Base-by-base conservation (phyloP, 1,140 invertebrate genomes). In the Luehdorfia chinensis region DNA sequence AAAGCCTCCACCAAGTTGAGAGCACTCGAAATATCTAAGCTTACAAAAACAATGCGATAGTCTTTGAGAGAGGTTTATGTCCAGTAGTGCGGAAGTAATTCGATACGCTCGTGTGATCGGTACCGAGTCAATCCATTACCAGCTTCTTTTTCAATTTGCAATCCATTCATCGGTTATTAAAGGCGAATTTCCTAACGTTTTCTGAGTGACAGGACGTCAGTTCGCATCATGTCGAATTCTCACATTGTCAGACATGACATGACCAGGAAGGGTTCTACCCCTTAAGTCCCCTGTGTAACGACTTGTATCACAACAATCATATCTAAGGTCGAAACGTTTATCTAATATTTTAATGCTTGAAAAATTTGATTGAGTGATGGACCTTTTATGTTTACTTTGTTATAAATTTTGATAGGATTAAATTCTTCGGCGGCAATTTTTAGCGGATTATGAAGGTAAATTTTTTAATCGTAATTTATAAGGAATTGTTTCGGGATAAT, bases 261-360 rank as follows among this genome's bases (percentile, higher is more conserved):
- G 15, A 21, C 19, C 28, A 27, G 23, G 55, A 66, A 54, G 65
- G 57, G 64, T 58, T 43, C 41, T 5, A 34, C 48, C 57, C 53
- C 47, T 21, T 21, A 21, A 6, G 19, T 3, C 19, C 19, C 36
- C 13, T n/a, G 2, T 12, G 12, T 15, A 2, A 12, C 5, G 41
- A 55, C 55, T 50, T 57, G 55, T 58, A 47, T 47, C 43, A 45
- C 58, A 69, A 66, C 52, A 65, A 73, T 63, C 52, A 54, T 50
- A 31, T 52, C 31, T 54, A 57, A 53, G 37, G 47, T 27, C 27
- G 36, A 25, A 52, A 48, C 60, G 50, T 59, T 66, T 67, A 60
- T 52, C 49, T 56, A 54, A 58, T 45, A 37, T 47, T 57, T 52
- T 50, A 47, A 52, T 52, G 45, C 18, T 28, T 31, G 33, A 47